Percentiles rank a stretch among this genome's conserved stretches.
These are phyloP conservation scores for Archegozetes longisetosus DNA, from an alignment of 1,140 invertebrate species.

Conservation along the genomic window DNA sequence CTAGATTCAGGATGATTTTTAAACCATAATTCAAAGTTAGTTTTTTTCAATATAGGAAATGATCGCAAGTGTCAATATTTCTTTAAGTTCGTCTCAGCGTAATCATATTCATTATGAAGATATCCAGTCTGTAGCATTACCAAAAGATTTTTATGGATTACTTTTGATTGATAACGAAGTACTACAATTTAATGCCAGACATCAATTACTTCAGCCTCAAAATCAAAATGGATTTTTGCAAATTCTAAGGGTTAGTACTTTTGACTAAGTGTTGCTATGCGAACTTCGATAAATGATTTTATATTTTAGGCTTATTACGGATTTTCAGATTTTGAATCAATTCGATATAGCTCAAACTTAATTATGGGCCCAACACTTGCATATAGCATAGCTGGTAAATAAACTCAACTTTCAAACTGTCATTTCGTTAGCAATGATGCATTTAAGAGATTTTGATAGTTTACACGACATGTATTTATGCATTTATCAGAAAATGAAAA, in stretches of 20 bases:
- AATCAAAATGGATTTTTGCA: not conserved
- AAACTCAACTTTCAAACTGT: not conserved
- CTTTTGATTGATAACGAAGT: not conserved
- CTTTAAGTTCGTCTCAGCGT: not conserved
- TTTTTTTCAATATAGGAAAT: conserved; percentile 2
- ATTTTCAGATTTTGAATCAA: conserved; percentile 6
- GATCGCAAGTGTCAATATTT: not conserved
- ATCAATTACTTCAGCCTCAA: not conserved
- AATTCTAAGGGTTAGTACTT: conserved; percentile 2
- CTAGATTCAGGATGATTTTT: not conserved
- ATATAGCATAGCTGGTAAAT: not conserved
- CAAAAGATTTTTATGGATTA: not conserved
- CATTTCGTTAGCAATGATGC: not conserved
- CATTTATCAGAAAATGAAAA: not conserved
- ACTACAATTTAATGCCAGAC: not conserved
- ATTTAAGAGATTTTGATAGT: no score
- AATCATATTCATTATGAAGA: conserved; percentile 10
- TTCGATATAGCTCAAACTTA: not conserved
- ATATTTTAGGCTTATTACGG: conserved; percentile 5
- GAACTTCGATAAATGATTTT: no score
- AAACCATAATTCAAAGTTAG: not conserved
- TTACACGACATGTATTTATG: conserved; percentile 7
- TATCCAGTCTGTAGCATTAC: not conserved
- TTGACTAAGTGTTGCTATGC: not conserved
- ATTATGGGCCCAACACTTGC: not conserved